phyloP scores from a whole-genome alignment of 1,140 invertebrate genomes.

The Drosophila nigromelanica region DNA sequence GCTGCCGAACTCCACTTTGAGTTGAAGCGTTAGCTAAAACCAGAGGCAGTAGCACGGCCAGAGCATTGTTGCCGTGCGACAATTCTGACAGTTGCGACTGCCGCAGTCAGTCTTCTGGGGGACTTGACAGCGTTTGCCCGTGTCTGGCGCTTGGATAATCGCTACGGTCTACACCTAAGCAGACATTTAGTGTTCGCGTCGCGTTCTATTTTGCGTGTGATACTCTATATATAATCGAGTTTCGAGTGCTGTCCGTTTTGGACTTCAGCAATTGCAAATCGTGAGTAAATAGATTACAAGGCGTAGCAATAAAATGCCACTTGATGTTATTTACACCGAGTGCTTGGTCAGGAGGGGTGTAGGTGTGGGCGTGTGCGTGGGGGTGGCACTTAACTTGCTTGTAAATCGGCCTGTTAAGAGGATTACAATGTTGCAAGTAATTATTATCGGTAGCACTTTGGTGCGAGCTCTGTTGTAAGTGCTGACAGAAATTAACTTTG shows the following conservation, averaged over 20 bases:
- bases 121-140: slow-evolving; percentile 74
- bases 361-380: background rate
- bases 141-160: slow-evolving; percentile 24
- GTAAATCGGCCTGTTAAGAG: slow-evolving; percentile 74
- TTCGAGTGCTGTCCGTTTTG: background rate
- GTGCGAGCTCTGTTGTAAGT: slow-evolving; percentile 44
- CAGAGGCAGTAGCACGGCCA: slow-evolving; percentile 32
- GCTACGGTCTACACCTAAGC: slow-evolving; percentile 4
- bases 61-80: slow-evolving; percentile 9
- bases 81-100: slow-evolving; percentile 6
- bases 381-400: slow-evolving; percentile 55
- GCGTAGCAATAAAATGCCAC: slow-evolving; percentile 33
- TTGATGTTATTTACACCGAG: slow-evolving; percentile 39
- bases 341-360: background rate
- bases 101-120: slow-evolving; percentile 69
- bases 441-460: slow-evolving; percentile 62
- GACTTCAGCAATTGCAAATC: slow-evolving; percentile 36
- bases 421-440: slow-evolving; percentile 80
- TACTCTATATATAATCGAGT: background rate
- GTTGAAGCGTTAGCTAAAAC: slow-evolving; percentile 43
- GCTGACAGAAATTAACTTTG: slow-evolving; percentile 74
- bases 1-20: slow-evolving; percentile 65
- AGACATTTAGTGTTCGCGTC: slow-evolving; percentile 4
- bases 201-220: too few relatives aligned
- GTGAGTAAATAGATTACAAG: slow-evolving; percentile 49